Evolutionary conservation across 2,797 vertebrate species (phyloP), one percentile per base, ranked within the genome.

Genomic region (Anabas testudineus): DNA sequence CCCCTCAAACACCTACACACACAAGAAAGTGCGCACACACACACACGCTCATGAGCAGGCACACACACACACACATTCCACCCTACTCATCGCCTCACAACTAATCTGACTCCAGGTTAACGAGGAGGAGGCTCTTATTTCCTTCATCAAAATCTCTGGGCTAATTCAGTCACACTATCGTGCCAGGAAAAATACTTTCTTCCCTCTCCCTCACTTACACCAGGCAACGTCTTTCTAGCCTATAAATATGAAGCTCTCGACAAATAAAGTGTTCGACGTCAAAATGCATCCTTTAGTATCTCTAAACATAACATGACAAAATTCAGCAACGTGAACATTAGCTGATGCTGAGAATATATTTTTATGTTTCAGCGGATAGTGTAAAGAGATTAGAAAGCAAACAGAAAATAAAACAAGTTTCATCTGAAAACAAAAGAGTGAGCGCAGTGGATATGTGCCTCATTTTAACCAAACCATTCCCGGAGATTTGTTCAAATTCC

Each of bases 41-140:
- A 49, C 73, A 54, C 67, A 54, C 57, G 51, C 54, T 37, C 58
- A 9, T 56, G 19, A 51, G 62, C 21, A 32, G 37, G 24, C 45
- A 59, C 63, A 47, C 74, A 45, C 41, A 28, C 45, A 61, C 63
- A 51, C 63, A 81, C 67, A 85, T 74, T 83, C 85, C 80, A 51
- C 63, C 78, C 71, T 77, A 84, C 85, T 92, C 90, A 88, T 87
- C 82, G 22, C 89, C 89, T 92, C 83, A 83, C 75, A 85, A 83
- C 88, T 80, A 90, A 87, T 92, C 80, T 85, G 75, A 90, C 78
- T 81, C 64, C 70, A 76, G 84, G 81, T 88, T 91, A 91, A 92
- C 71, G 74, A 90, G 81, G 52, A 70, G 45, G n/a, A n/a, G 41
- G 78, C 62, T 85, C 76, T 61, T 64, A 74, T 87, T 90, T 88